Base-by-base conservation (phyloP, 2,888 invertebrate species). In the Troides aeacus region DNA sequence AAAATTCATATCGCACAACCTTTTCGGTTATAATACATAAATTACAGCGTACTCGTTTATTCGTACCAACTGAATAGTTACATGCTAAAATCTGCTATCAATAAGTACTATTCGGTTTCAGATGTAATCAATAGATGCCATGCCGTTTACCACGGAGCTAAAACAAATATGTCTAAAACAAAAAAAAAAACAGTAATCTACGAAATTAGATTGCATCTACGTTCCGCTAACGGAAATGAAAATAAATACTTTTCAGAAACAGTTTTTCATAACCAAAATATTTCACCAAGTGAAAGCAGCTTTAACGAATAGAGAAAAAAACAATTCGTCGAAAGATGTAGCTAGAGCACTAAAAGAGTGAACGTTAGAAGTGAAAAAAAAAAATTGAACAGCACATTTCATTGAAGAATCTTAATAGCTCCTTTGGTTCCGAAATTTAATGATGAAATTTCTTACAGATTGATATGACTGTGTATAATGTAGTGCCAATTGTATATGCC, bases 341-440 rank as follows among this genome's bases (percentile, higher is more conserved):
- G 3, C 57, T 24, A 58, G 46, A 21, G 8, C 36, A 60, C 15
- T 7, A 50, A 24, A 30, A 53, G 7, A n/a, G 0, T 7, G 24
- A 62, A 53, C 1, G 42, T 39, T 56, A 23, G 56, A 58, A 42
- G 30, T 17, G 18, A 59, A 10, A 58, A 66, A 53, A 24, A 10
- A 12, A 15, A 30, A 63, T 36, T 36, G 68, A 68, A 68, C 63
- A 68, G 59, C 36, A 68, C 68, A 68, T 68, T 68, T 68, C 63
- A 8, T 58, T 58, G 17, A 46, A 21, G 10, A 57, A 21, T 46
- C 46, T 0, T 56, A 17, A 56, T 36, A 57, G 23, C 21, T 23
- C 12, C 23, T 67, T 39, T 61, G 30, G 23, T 53, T 2, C 18
- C 8, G 17, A 50, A 62, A 53, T 53, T 62, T 24, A 30, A 18